Evolutionary conservation across 2,888 invertebrate genomes (phyloP), one percentile per base, ranked within the genome.

Genomic region (Sthenelais limicola): DNA sequence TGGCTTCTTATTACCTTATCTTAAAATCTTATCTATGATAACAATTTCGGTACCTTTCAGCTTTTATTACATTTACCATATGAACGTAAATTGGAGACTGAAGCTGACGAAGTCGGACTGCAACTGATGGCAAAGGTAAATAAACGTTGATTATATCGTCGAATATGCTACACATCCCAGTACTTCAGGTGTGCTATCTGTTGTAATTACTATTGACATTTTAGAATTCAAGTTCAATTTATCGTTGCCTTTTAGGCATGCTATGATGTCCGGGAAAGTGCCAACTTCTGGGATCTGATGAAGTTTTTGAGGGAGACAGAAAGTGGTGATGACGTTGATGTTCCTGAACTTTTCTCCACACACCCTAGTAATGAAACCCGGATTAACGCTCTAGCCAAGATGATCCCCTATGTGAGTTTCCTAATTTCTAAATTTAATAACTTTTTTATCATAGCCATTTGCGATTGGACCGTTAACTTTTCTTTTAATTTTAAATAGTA

Each of bases 101-200:
- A 92, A 84, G 92, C 92, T 48, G 92, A 92, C 81, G 84, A 88
- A 76, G 89, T 91, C 35, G 92, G 91, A 35, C 81, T 91, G 4
- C 80, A 86, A 69, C 83, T 92, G 62, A 89, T 90, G 49, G 91
- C 91, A 4, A 91, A 89, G 74, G 75, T 18, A 70, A n/a, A 18
- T 18, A 12, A 12, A 43, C 9, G 12, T 9, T 9, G 18, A 18
- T 18, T 9, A 18, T 43, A 43, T 43, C 12, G 9, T 9, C 43
- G 18, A 43, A 18, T 43, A 43, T 9, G 9, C 12, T 43, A 43
- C 12, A 43, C 9, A 12, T 9, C 43, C 43, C 18, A 43, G 43
- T 43, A 18, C 12, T 43, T 9, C 43, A 43, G 18, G 43, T 43
- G 18, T 9, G 9, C 12, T 43, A 43, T 9, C 9, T 12, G 9